phyloP scores from a whole-genome alignment of 2,888 invertebrate species.

The Acleris sparsana region DNA sequence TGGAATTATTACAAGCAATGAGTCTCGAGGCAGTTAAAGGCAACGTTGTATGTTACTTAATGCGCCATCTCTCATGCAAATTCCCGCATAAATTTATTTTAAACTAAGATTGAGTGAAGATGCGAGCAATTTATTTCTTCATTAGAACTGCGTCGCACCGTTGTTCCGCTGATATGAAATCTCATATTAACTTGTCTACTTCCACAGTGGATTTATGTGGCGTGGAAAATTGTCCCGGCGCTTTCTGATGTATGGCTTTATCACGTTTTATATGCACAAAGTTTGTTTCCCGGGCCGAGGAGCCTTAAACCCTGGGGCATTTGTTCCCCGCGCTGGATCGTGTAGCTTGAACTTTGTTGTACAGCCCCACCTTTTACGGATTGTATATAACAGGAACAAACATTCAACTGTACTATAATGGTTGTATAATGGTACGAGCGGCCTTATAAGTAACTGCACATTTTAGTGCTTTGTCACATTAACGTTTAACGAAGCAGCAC shows the following conservation, averaged over 20 bases:
- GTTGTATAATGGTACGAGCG: too few relatives aligned
- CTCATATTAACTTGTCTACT: slow-evolving; percentile 72
- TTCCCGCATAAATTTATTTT: slow-evolving; percentile 34
- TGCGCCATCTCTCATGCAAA: slow-evolving; percentile 34
- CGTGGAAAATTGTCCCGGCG: slow-evolving; percentile 61
- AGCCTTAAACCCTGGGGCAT: slow-evolving; percentile 25
- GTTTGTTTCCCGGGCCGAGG: slow-evolving; percentile 21
- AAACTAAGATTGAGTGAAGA: slow-evolving; percentile 40
- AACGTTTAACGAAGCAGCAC: too few relatives aligned
- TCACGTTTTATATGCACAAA: slow-evolving; percentile 42
- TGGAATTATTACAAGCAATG: background rate
- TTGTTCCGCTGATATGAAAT: slow-evolving; percentile 57
- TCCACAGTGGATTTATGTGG: slow-evolving; percentile 65
- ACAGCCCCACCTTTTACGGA: slow-evolving; percentile 10
- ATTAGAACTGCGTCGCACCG: slow-evolving; percentile 37
- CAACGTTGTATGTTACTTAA: slow-evolving; percentile 10
- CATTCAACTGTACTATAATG: too few relatives aligned
- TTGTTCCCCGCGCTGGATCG: slow-evolving; percentile 5
- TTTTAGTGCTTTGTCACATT: too few relatives aligned
- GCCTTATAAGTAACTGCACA: too few relatives aligned
- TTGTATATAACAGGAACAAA: background rate
- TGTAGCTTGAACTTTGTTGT: slow-evolving; percentile 21
- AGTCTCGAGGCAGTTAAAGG: slow-evolving; percentile 5
- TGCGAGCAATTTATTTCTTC: slow-evolving; percentile 41
- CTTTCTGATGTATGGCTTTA: slow-evolving; percentile 56